A percentile compares a stretch with the other conserved stretches of the same genome.
phyloP scores from a whole-genome alignment of 2,888 invertebrate genomes.

The Teinopalpus imperialis region DNA sequence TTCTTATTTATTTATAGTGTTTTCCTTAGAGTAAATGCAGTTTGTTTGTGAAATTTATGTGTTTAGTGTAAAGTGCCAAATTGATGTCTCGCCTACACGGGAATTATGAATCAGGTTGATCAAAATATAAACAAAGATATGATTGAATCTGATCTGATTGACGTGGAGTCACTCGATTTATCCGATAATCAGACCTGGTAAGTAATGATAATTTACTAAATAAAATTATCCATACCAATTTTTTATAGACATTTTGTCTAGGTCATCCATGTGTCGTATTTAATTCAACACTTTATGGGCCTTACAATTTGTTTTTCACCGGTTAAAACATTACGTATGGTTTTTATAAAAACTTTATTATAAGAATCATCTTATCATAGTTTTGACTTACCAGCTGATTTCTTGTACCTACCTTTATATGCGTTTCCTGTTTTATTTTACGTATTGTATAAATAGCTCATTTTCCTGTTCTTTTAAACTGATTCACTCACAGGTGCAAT shows the following conservation, averaged over 20 bases:
- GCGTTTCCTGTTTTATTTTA: no score
- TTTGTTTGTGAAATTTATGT: slow-evolving; percentile 61
- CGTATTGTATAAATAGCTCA: no score
- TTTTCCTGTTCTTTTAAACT: no score
- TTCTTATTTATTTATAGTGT: slow-evolving; percentile 64
- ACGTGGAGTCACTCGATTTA: slow-evolving; percentile 80
- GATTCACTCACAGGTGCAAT: no score
- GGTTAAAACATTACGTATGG: no score
- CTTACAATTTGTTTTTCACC: slow-evolving; percentile 22
- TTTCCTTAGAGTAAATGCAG: slow-evolving; percentile 64
- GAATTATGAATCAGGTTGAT: slow-evolving; percentile 74
- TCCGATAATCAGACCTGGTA: slow-evolving; percentile 83
- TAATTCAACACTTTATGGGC: slow-evolving; percentile 28
- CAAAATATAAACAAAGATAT: slow-evolving; percentile 82
- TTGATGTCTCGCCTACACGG: slow-evolving; percentile 66
- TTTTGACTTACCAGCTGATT: no score
- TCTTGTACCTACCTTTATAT: no score
- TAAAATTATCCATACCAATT: no score
- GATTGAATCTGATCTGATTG: slow-evolving; percentile 79
- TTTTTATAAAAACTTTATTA: no score
- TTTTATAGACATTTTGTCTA: slow-evolving; percentile 12
- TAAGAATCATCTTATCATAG: no score
- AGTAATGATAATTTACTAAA: slow-evolving; percentile 39
- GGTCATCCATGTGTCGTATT: slow-evolving; percentile 24
- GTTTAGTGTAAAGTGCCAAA: slow-evolving; percentile 74